phyloP scores from a whole-genome alignment of 2,797 vertebrate genomes.

The Dicrostonyx torquatus region DNA sequence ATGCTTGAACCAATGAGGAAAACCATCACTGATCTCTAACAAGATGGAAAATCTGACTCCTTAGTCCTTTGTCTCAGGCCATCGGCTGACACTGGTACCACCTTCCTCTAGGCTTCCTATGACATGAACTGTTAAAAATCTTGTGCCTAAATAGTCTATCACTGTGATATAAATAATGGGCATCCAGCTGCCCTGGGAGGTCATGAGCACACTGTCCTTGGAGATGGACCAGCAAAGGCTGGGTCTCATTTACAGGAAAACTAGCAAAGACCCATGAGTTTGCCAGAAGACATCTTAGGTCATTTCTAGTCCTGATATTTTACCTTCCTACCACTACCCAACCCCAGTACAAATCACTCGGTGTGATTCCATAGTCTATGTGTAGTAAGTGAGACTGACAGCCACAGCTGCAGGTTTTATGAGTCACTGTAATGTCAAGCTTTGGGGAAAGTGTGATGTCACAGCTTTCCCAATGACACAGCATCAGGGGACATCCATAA shows the following conservation, averaged over 20 bases:
- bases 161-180: neutral
- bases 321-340: neutral
- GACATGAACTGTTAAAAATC: neutral
- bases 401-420: neutral
- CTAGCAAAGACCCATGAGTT: neutral
- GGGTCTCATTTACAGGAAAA: neutral
- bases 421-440: conserved; percentile 62
- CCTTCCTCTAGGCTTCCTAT: neutral
- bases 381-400: conserved; percentile 32
- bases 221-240: neutral
- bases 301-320: neutral
- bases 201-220: conserved; percentile 21
- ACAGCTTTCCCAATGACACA: conserved; percentile 67
- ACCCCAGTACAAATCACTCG: neutral
- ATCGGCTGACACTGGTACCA: neutral
- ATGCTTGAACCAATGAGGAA: neutral
- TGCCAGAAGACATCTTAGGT: conserved; percentile 25
- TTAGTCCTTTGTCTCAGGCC: neutral
- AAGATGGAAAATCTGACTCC: neutral
- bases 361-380: neutral
- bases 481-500: conserved; percentile 75
- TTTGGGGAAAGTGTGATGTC: conserved; percentile 69
- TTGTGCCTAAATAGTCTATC: neutral
- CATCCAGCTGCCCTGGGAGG: neutral
- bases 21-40: neutral